These are phyloP conservation scores for Pinctada fucata DNA, from an alignment of 2,888 invertebrate species.

Conservation along the genomic window DNA sequence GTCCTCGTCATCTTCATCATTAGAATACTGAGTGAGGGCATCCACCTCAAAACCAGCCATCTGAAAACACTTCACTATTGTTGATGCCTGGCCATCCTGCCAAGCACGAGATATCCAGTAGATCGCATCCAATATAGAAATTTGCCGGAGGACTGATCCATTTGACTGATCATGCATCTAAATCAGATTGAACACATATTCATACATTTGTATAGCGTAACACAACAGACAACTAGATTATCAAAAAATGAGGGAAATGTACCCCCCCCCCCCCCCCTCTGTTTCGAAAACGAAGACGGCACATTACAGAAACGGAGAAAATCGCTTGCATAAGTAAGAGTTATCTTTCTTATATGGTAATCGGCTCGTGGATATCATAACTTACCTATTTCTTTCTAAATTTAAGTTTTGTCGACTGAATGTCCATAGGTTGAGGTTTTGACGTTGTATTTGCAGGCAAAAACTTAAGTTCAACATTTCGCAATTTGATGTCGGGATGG, in stretches of 20 bases:
- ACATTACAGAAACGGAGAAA: too few species aligned
- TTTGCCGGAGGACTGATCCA: background rate
- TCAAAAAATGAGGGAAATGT: too few species aligned
- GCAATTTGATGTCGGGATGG: constrained; percentile 5
- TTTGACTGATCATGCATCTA: constrained; percentile 6
- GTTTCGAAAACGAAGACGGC: too few species aligned
- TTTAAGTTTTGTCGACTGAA: constrained; percentile 1
- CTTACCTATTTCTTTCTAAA: background rate
- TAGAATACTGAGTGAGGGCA: background rate
- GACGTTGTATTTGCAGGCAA: constrained; percentile 17
- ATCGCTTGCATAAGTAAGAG: background rate
- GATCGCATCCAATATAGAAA: background rate
- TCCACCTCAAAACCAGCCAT: background rate
- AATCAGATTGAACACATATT: too few species aligned
- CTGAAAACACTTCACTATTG: background rate
- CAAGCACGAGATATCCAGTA: constrained; percentile 4
- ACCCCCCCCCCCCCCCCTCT: too few species aligned
- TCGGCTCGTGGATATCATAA: background rate
- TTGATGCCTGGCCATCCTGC: background rate
- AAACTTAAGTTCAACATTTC: constrained; percentile 9
- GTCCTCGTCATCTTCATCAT: constrained; percentile 9
- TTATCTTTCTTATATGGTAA: background rate
- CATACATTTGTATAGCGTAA: background rate
- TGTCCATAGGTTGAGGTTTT: background rate
- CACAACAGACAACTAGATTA: background rate